These are phyloP conservation scores for Centropus bengalensis DNA, from an alignment of 2,113 vertebrate genomes.

Conservation along the genomic window DNA sequence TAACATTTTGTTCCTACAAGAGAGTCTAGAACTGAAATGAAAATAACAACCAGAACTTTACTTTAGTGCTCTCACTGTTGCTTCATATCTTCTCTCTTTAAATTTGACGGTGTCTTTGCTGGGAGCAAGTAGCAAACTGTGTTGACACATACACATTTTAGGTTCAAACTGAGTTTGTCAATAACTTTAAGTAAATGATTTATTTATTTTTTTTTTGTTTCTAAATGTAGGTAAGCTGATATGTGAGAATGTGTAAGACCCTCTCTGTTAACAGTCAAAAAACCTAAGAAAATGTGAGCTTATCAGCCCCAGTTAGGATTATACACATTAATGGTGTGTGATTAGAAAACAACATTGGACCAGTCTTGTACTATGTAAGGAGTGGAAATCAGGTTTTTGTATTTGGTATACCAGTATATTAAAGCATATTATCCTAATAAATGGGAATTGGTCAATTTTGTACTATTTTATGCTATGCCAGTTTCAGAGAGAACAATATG, in stretches of 20 bases:
- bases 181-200: neutral
- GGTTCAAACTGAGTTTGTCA: neutral
- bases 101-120: neutral
- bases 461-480: neutral
- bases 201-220: neutral
- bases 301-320: fast-evolving
- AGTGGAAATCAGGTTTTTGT: neutral
- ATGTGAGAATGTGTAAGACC: neutral
- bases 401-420: neutral
- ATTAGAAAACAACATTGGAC: neutral
- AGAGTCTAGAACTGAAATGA: neutral
- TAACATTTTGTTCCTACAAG: neutral
- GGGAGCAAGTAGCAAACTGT: neutral
- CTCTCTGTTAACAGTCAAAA: neutral
- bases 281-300: neutral
- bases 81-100: neutral
- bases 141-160: fast-evolving
- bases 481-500: neutral
- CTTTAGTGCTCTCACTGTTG: neutral
- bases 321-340: neutral
- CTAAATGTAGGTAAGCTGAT: neutral
- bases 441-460: neutral
- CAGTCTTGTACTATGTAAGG: neutral
- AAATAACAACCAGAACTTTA: neutral
- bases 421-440: neutral